Percentiles rank a stretch among this genome's conserved stretches.
phyloP scores from a whole-genome alignment of 2,797 vertebrate species.

The Dipus sagitta region DNA sequence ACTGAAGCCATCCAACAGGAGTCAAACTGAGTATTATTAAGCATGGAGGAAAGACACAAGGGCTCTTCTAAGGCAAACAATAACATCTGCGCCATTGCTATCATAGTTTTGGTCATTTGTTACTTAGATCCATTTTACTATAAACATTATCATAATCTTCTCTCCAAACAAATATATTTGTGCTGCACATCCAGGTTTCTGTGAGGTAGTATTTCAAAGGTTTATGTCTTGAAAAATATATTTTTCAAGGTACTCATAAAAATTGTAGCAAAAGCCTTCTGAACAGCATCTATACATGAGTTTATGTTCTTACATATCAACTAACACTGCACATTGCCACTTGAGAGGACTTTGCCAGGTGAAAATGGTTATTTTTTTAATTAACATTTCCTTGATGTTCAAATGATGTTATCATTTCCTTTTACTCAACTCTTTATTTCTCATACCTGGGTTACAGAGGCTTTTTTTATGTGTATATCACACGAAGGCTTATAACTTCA shows the following conservation, averaged over 20 bases:
- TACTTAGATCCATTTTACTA: background rate
- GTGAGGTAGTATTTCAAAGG: background rate
- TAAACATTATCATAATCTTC: background rate
- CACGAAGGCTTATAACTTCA: background rate
- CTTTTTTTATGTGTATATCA: background rate
- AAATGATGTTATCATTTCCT: too few relatives aligned
- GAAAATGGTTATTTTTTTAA: background rate
- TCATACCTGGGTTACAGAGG: background rate
- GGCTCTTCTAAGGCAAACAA: background rate
- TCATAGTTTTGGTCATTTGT: background rate
- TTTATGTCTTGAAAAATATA: background rate
- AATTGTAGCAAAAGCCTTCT: background rate
- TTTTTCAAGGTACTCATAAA: background rate
- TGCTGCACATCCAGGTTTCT: background rate
- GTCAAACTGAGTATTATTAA: background rate
- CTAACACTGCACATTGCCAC: background rate
- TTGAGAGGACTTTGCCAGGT: background rate
- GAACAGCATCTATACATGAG: background rate
- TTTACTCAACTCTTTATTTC: conserved; percentile 13
- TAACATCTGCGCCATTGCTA: background rate
- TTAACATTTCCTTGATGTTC: background rate
- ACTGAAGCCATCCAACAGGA: background rate
- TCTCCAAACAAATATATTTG: background rate
- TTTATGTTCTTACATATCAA: background rate
- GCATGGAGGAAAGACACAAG: background rate